Percentiles rank a stretch among this genome's conserved stretches.
Evolutionary conservation across 1,140 invertebrate species (phyloP).

Genomic region (Caenorhabditis latens): DNA sequence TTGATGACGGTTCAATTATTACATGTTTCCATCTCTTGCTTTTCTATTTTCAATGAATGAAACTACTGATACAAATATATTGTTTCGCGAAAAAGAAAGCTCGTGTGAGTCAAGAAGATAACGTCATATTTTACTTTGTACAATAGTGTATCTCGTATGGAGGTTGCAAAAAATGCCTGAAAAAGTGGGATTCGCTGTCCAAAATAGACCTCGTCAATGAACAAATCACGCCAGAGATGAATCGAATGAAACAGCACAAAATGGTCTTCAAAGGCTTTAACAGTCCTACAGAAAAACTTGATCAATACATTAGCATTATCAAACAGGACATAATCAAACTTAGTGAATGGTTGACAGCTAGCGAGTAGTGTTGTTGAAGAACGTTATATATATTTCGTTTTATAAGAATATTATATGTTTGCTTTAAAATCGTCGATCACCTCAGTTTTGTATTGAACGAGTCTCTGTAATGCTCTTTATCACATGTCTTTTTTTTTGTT

Average conservation of each 20-base stretch:
- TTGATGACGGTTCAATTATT: too few relatives aligned
- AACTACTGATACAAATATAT: too few relatives aligned
- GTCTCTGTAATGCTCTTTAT: too few relatives aligned
- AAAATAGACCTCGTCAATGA: background rate
- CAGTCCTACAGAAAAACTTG: conserved; percentile 25
- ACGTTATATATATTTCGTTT: background rate
- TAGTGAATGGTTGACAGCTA: background rate
- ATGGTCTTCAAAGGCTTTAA: too few relatives aligned
- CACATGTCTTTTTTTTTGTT: too few relatives aligned
- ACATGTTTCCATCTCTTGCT: background rate
- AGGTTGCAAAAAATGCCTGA: conserved; percentile 12
- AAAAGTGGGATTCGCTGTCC: conserved; percentile 1
- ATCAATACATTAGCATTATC: conserved; percentile 21
- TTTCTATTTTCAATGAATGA: too few relatives aligned
- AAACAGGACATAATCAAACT: conserved; percentile 24
- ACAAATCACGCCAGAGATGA: background rate
- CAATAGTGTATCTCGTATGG: background rate
- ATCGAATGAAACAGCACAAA: conserved; percentile 17
- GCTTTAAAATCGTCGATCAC: too few relatives aligned
- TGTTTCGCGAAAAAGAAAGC: too few relatives aligned
- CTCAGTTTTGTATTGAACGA: too few relatives aligned
- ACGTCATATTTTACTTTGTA: conserved; percentile 28
- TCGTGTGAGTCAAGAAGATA: background rate
- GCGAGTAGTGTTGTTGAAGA: conserved; percentile 9
- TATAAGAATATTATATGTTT: too few relatives aligned